A percentile compares a stretch with the other conserved stretches of the same genome.
Conservation (phyloP, 2,113 vertebrate species). For the Cheilinus undulatus region DNA sequence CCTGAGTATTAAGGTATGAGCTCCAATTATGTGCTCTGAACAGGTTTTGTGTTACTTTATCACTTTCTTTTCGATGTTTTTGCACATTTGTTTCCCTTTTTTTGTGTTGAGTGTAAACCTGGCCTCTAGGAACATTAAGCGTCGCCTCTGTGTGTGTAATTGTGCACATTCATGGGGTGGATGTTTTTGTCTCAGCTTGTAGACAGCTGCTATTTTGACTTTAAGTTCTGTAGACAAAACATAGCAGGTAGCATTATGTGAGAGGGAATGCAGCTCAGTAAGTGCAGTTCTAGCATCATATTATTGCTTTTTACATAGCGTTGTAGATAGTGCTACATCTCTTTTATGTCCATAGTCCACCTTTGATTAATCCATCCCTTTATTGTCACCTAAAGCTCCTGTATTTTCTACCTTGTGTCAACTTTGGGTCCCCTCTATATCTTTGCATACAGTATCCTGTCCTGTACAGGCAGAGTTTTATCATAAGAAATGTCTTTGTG, state of each 20-base stretch:
- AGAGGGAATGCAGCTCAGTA: neutral
- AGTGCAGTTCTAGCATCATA: neutral
- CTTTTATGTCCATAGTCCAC: neutral
- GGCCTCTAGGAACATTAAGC: neutral
- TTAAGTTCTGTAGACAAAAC: constrained; percentile 46
- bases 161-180: constrained; percentile 17
- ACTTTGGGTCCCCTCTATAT: neutral
- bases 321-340: too few relatives aligned
- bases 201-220: constrained; percentile 47
- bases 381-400: neutral
- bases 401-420: neutral
- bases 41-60: neutral
- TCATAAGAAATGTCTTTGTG: too few relatives aligned
- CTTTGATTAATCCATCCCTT: neutral
- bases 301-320: neutral
- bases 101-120: neutral
- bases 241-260: constrained; percentile 13
- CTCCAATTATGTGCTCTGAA: constrained; percentile 2
- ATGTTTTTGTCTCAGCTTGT: constrained; percentile 41
- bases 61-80: neutral
- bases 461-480: too few relatives aligned
- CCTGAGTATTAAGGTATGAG: constrained; percentile 83
- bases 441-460: too few relatives aligned
- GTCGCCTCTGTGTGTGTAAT: constrained; percentile 4
- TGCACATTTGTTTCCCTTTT: neutral